These are phyloP conservation scores for Pogonomyrmex barbatus DNA, from an alignment of 1,140 invertebrate species.

Conservation along the genomic window DNA sequence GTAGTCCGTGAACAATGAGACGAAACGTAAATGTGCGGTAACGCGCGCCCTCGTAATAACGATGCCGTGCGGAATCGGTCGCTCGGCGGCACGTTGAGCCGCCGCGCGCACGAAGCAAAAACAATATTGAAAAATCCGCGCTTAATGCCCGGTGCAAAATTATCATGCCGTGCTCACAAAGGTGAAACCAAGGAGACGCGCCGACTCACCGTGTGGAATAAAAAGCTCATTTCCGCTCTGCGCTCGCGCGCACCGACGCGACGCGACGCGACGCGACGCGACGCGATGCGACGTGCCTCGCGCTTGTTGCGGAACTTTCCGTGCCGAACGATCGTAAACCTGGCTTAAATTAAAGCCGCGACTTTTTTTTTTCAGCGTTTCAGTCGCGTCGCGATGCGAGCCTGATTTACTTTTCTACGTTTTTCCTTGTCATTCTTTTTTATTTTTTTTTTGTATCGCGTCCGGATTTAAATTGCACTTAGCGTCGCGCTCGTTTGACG, in stretches of 20 bases:
- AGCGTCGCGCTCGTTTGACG: conserved; percentile 53
- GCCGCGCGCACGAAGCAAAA: conserved; percentile 65
- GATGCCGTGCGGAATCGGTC: conserved; percentile 75
- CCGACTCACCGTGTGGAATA: conserved; percentile 68
- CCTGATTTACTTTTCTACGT: conserved; percentile 46
- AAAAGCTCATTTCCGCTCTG: conserved; percentile 79
- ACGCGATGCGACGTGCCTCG: conserved; percentile 41
- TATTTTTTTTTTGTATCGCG: conserved; percentile 25
- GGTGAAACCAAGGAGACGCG: conserved; percentile 59
- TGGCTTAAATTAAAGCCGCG: conserved; percentile 69
- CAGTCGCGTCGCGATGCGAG: conserved; percentile 59
- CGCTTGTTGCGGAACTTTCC: conserved; percentile 54
- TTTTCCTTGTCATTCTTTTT: neutral
- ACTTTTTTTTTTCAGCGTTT: conserved; percentile 36
- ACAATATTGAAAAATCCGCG: conserved; percentile 82
- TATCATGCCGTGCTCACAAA: conserved; percentile 70
- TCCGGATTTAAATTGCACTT: conserved; percentile 65
- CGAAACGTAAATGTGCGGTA: conserved; percentile 67
- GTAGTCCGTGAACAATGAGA: conserved; percentile 75
- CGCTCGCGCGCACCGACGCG: conserved; percentile 6
- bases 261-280: conserved; percentile 19
- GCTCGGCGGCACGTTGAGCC: neutral
- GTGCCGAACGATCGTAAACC: conserved; percentile 69
- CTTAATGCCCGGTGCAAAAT: conserved; percentile 78
- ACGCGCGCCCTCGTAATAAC: conserved; percentile 68